Percentiles rank a stretch among this genome's conserved stretches.
Conservation (phyloP, 2,888 invertebrate species). For the Litoditis marina region DNA sequence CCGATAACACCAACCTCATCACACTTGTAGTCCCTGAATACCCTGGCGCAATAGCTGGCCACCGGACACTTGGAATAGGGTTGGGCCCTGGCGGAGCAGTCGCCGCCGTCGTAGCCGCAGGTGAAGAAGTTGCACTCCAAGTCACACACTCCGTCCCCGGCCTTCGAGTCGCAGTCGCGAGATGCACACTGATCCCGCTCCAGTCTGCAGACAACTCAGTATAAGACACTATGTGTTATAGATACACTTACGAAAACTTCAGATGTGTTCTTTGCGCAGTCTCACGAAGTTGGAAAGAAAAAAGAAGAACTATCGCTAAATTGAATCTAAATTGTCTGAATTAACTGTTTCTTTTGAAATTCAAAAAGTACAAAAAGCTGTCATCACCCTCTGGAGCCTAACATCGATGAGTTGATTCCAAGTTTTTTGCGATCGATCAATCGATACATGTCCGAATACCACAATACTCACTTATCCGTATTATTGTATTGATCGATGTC, state of each 20-base stretch:
- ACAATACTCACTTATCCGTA: constrained; percentile 52
- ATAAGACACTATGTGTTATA: background rate
- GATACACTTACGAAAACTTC: no score
- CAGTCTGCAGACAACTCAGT: constrained; percentile 10
- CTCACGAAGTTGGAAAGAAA: no score
- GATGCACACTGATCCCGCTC: constrained; percentile 16
- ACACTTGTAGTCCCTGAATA: constrained; percentile 47
- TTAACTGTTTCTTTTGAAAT: no score
- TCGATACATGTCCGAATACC: no score
- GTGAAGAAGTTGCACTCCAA: constrained; percentile 92
- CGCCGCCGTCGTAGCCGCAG: constrained; percentile 96
- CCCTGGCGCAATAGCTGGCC: constrained; percentile 66
- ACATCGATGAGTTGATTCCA: no score
- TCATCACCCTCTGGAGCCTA: no score
- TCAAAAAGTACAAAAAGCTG: no score
- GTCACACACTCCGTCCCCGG: constrained; percentile 89
- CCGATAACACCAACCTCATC: constrained; percentile 29
- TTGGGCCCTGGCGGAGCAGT: constrained; percentile 63
- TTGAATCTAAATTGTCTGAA: no score
- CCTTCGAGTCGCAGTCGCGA: constrained; percentile 68
- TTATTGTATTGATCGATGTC: constrained; percentile 37
- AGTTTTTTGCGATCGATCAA: no score
- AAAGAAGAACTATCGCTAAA: no score
- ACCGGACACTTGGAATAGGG: constrained; percentile 49
- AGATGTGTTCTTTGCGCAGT: no score